These are phyloP conservation scores for Cantharis rufa DNA, from an alignment of 2,888 invertebrate genomes.

Conservation along the genomic window DNA sequence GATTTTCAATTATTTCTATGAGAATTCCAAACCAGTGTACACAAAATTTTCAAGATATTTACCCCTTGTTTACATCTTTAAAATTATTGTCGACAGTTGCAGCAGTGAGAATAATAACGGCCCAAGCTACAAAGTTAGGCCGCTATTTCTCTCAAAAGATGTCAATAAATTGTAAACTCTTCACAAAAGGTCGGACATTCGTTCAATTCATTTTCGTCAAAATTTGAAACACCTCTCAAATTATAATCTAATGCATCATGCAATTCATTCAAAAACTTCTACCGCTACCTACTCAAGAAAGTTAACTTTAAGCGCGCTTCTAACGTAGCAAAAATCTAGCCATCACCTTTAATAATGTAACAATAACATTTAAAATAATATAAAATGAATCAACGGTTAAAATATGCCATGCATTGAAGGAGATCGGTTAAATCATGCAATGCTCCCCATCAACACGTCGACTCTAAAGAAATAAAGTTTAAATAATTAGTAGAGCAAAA, in stretches of 20 bases:
- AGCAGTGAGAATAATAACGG: too few species aligned
- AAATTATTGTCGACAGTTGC: background rate
- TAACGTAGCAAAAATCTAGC: background rate
- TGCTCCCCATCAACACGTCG: slow-evolving; percentile 24
- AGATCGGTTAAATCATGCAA: slow-evolving; percentile 33
- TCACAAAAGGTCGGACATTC: background rate
- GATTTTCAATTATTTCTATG: too few species aligned
- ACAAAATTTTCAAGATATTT: too few species aligned
- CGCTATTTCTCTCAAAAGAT: too few species aligned
- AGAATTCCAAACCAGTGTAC: too few species aligned
- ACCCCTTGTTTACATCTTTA: background rate
- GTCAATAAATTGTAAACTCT: background rate
- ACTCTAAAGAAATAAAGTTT: slow-evolving; percentile 35
- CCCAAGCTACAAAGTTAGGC: too few species aligned
- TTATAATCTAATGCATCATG: background rate
- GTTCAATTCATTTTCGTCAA: background rate
- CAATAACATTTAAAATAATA: background rate
- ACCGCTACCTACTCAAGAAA: background rate
- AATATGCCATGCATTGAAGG: slow-evolving; percentile 27
- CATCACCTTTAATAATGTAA: background rate
- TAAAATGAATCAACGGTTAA: background rate
- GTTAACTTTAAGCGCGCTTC: background rate
- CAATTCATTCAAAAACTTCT: background rate
- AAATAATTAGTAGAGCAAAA: background rate
- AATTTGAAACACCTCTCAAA: background rate